A percentile compares a stretch with the other conserved stretches of the same genome.
phyloP scores from a whole-genome alignment of 2,888 invertebrate genomes.

The Eulithis prunata region DNA sequence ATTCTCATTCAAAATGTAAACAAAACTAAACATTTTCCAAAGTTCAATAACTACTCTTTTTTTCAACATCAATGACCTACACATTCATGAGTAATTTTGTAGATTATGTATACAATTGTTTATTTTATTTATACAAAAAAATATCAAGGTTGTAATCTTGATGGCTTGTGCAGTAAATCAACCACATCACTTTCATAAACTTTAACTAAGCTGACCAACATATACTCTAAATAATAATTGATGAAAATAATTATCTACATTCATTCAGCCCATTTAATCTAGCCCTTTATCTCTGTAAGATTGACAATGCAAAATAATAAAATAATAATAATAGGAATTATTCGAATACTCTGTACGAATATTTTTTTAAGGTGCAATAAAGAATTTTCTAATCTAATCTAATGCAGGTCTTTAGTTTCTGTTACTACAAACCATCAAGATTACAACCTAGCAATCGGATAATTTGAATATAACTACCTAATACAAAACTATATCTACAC shows the following conservation, averaged over 20 bases:
- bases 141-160: slow-evolving; percentile 22
- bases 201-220: no score
- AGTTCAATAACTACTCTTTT: slow-evolving; percentile 49
- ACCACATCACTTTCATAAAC: no score
- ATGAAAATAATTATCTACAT: no score
- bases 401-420: no score
- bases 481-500: slow-evolving; percentile 81
- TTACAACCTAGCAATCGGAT: slow-evolving; percentile 46
- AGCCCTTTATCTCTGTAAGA: no score
- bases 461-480: slow-evolving; percentile 81
- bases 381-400: no score
- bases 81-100: slow-evolving; percentile 67
- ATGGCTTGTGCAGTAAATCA: not conserved
- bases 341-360: no score
- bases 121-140: slow-evolving; percentile 29
- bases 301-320: no score
- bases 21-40: slow-evolving; percentile 51
- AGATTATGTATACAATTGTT: slow-evolving; percentile 52
- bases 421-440: slow-evolving; percentile 31
- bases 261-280: no score
- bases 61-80: slow-evolving; percentile 60
- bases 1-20: slow-evolving; percentile 45
- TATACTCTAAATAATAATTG: no score
- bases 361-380: no score
- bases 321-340: no score